Evolutionary conservation across 2,113 vertebrate genomes (phyloP), one percentile per base, ranked within the genome.

Genomic region (Austrofundulus limnaeus): DNA sequence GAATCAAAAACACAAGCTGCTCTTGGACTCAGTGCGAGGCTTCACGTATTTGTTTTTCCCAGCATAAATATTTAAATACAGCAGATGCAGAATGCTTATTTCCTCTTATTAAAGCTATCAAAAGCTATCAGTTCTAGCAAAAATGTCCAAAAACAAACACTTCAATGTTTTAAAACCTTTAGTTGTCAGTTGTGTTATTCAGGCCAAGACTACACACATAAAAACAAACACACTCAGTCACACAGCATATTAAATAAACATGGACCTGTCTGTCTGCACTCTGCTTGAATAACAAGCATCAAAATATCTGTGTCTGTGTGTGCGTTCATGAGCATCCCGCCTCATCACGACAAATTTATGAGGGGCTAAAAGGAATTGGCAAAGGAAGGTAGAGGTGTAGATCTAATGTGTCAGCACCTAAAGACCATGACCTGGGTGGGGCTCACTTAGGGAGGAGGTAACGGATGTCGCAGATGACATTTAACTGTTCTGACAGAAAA

Each of bases 191-290:
- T 43, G 48, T 23, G 65, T 48, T 21, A 73, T 59, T 62, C 24
- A 71, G 55, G 37, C 37, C 28, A 48, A 48, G 58, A 61, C 23
- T 41, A 8, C 28, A 25, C 20, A 25, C 12, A 39, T 11, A 21
- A 2, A 0, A 11, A 48, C 11, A 23, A 0, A 23, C 48, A 34
- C n/a, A 38, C 15, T n/a, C 1, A 38, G 11, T 20, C 1, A 0
- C 31, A 42, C 2, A 31, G 37, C 45, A 80, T 82, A 80, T 82
- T 57, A 81, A 80, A 76, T 77, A 80, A 81, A 83, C 66, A 85
- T 72, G 61, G 48, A 54, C 56, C 24, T 38, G 61, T 58, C 61
- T 59, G 65, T 54, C 66, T 63, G 63, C 38, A 37, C 25, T 46
- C 23, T 6, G 9, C 41, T 56, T 17, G 37, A 85, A 70, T 66